Percentiles rank a stretch among this genome's conserved stretches.
Evolutionary conservation across 2,888 invertebrate species (phyloP).

Genomic region (Chrysopilus asiliformis): DNA sequence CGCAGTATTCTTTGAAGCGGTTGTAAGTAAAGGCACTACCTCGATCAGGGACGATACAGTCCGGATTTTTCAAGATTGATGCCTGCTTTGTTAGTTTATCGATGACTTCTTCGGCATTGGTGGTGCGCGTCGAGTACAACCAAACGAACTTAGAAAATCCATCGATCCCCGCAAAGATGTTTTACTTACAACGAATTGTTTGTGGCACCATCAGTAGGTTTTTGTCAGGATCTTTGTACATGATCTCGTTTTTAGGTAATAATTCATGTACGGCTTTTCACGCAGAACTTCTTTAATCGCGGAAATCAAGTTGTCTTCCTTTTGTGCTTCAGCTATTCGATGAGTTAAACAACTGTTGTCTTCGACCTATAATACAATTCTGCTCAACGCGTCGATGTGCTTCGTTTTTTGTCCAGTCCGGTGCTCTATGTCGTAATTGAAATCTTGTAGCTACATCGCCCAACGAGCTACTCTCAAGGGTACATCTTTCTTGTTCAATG

Average conservation of each 20-base stretch:
- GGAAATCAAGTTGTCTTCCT: too few species aligned
- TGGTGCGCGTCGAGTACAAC: slow-evolving; percentile 10
- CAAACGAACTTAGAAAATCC: neutral
- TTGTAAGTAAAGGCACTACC: slow-evolving; percentile 25
- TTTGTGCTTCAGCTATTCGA: too few species aligned
- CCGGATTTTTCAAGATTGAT: slow-evolving; percentile 25
- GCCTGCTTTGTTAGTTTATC: slow-evolving; percentile 20
- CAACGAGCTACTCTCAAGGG: slow-evolving; percentile 17
- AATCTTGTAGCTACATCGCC: slow-evolving; percentile 19
- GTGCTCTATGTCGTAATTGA: slow-evolving; percentile 13
- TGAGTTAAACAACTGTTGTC: too few species aligned
- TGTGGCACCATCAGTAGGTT: too few species aligned
- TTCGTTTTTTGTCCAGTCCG: slow-evolving; percentile 12
- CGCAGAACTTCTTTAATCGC: too few species aligned
- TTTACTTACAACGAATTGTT: too few species aligned
- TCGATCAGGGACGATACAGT: slow-evolving; percentile 23
- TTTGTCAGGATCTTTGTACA: too few species aligned
- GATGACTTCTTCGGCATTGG: slow-evolving; percentile 20
- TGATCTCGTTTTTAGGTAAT: too few species aligned
- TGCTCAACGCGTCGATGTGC: slow-evolving; percentile 16
- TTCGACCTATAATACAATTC: too few species aligned
- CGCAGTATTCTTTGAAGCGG: slow-evolving; percentile 18
- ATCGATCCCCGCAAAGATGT: slow-evolving; percentile 25
- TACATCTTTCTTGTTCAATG: too few species aligned
- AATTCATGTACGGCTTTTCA: too few species aligned